Percentiles rank a stretch among this genome's conserved stretches.
These are phyloP conservation scores for Myiotriccus ornatus DNA, from an alignment of 2,797 vertebrate species.

Conservation along the genomic window DNA sequence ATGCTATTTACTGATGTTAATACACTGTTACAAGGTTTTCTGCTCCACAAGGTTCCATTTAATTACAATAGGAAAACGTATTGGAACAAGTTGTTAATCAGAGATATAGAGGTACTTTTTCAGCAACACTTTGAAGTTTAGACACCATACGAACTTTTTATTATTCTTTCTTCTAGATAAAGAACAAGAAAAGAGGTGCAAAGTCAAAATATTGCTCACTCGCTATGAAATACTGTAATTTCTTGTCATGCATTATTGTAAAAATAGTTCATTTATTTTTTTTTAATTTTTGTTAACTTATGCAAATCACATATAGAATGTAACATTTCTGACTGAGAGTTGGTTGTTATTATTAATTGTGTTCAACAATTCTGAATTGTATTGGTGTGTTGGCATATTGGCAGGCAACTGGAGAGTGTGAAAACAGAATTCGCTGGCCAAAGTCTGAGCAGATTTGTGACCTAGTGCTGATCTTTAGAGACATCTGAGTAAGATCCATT, in stretches of 20 bases:
- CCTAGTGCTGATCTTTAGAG: not conserved
- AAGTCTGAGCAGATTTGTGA: not conserved
- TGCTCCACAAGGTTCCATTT: not conserved
- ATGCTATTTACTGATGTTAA: not conserved
- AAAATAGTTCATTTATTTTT: not conserved
- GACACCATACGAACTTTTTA: not conserved
- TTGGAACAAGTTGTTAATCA: not conserved
- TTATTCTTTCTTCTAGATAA: not conserved
- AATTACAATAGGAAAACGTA: not conserved
- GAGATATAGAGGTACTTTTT: not conserved
- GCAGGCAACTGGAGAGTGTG: not conserved
- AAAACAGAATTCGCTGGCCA: not conserved
- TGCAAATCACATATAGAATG: not conserved
- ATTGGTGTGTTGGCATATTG: accelerated
- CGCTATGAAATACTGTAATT: not conserved
- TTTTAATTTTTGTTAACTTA: not conserved
- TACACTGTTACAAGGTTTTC: not conserved
- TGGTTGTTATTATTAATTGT: not conserved
- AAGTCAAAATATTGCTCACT: not conserved
- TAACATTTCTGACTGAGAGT: not conserved
- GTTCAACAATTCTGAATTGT: not conserved
- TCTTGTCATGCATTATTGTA: not conserved
- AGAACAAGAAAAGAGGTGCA: not conserved
- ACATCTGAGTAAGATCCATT: not conserved
- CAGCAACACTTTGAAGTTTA: not conserved